Evolutionary conservation across 2,888 invertebrate species (phyloP).

Genomic region (Eupeodes luniger): DNA sequence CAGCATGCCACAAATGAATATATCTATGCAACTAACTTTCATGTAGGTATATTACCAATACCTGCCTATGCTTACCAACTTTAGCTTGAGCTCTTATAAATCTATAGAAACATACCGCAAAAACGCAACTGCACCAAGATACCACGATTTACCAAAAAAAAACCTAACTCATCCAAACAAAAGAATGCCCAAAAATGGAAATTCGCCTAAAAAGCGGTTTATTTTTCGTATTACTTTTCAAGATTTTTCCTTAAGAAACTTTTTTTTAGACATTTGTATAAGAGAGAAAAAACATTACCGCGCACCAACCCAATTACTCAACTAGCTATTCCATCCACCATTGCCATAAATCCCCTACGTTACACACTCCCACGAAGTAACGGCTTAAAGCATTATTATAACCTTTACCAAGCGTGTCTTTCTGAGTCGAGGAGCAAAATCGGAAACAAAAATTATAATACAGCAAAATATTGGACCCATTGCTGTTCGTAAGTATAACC

Average conservation of each 20-base stretch:
- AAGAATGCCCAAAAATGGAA: constrained; percentile 68
- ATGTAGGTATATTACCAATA: too few relatives aligned
- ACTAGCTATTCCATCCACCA: constrained; percentile 6
- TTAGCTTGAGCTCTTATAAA: background rate
- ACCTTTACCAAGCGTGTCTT: background rate
- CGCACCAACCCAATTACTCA: background rate
- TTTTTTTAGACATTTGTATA: background rate
- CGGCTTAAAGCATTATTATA: background rate
- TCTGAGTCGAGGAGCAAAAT: background rate
- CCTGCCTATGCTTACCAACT: too few relatives aligned
- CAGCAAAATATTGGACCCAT: background rate
- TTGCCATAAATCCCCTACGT: constrained; percentile 2
- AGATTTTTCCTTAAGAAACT: background rate
- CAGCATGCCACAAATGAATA: background rate
- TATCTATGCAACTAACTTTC: too few relatives aligned
- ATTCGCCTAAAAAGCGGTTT: constrained; percentile 60
- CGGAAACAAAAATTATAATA: background rate
- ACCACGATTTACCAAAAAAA: background rate
- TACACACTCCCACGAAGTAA: constrained; percentile 46
- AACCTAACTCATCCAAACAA: constrained; percentile 43
- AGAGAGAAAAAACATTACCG: background rate
- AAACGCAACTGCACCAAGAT: constrained; percentile 26
- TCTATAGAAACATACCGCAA: constrained; percentile 1
- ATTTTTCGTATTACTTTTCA: constrained; percentile 45
- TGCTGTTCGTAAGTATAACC: constrained; percentile 22